Conservation (phyloP, 2,797 vertebrate species). For the Luscinia luscinia region DNA sequence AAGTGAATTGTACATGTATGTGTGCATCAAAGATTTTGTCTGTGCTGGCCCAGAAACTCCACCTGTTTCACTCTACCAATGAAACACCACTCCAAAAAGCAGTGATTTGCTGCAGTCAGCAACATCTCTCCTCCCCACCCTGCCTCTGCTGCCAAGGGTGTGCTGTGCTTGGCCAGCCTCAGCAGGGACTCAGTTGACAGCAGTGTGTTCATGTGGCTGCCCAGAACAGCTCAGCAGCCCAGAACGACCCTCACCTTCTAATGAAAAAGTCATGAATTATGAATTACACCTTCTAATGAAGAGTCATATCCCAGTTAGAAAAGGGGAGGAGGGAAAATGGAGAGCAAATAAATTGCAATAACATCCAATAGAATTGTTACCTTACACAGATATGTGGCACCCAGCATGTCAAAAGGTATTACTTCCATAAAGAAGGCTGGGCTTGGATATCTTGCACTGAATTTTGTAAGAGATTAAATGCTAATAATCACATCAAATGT, state of each 20-base stretch:
- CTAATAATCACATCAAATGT: constrained; percentile 54
- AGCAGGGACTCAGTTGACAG: not conserved
- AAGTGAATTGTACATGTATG: fast-evolving
- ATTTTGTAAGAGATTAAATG: constrained; percentile 36
- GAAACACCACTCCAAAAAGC: too few species aligned
- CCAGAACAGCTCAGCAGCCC: not conserved
- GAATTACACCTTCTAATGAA: not conserved
- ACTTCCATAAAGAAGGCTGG: constrained; percentile 5
- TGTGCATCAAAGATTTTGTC: not conserved
- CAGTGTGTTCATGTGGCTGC: not conserved
- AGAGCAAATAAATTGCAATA: not conserved
- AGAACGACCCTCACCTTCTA: not conserved
- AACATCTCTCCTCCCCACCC: not conserved
- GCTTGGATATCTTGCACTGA: not conserved
- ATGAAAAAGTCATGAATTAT: not conserved
- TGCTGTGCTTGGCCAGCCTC: not conserved
- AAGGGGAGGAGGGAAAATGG: not conserved
- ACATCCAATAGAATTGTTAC: not conserved
- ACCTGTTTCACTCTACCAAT: too few species aligned
- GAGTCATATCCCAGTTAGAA: not conserved
- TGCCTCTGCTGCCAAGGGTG: not conserved
- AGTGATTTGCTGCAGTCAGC: not conserved
- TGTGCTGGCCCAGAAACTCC: not conserved
- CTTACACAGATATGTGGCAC: not conserved
- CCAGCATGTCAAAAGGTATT: not conserved